A percentile compares a stretch with the other conserved stretches of the same genome.
phyloP scores from a whole-genome alignment of 2,113 vertebrate genomes.

The Plestiodon gilberti region DNA sequence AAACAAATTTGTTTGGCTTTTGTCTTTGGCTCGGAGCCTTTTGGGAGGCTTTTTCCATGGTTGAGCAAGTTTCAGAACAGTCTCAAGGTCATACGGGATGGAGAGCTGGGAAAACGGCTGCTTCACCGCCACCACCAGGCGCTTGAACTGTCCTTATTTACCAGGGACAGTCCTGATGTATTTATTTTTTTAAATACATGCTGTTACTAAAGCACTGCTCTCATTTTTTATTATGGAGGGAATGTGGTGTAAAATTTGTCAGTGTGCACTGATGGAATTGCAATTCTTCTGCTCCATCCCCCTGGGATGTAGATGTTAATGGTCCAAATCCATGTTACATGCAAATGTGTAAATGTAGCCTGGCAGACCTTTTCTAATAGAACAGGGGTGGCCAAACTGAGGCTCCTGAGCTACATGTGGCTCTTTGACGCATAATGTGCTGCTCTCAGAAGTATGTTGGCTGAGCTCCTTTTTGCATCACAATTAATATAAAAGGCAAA shows the following conservation, averaged over 20 bases:
- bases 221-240: not conserved
- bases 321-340: not conserved
- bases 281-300: not conserved
- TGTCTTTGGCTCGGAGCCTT: conserved; percentile 1
- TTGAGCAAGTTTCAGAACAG: not conserved
- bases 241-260: not conserved
- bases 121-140: not conserved
- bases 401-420: too few relatives aligned
- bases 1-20: not conserved
- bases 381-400: too few relatives aligned
- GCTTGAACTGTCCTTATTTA: not conserved
- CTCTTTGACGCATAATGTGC: too few relatives aligned
- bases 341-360: not conserved
- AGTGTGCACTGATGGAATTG: not conserved
- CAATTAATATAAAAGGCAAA: too few relatives aligned
- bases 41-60: not conserved
- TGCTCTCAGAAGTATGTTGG: too few relatives aligned
- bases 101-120: not conserved
- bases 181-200: not conserved
- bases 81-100: not conserved
- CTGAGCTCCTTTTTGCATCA: too few relatives aligned
- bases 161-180: not conserved
- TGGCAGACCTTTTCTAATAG: not conserved
- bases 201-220: not conserved
- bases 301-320: not conserved